Percentiles rank a stretch among this genome's conserved stretches.
phyloP scores from a whole-genome alignment of 2,888 invertebrate species.

The Agrochola lychnidis region DNA sequence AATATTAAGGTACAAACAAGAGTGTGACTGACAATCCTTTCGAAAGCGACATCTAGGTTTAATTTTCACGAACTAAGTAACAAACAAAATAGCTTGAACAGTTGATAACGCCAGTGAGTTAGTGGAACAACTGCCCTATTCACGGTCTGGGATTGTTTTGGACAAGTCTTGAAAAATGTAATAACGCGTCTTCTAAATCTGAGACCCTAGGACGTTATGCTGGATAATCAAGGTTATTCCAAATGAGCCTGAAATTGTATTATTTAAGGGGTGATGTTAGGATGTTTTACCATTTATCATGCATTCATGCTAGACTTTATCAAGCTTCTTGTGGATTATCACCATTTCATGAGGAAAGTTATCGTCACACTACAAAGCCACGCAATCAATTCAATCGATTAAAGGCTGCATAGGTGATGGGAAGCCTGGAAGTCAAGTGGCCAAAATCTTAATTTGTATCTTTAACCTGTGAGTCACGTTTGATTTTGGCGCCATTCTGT shows the following conservation, averaged over 20 bases:
- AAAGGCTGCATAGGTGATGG: too few species aligned
- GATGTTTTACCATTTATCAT: background rate
- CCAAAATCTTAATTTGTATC: background rate
- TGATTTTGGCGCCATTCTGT: slow-evolving; percentile 21
- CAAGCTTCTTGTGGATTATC: background rate
- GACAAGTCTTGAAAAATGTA: background rate
- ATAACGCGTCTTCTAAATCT: background rate
- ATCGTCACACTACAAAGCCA: background rate
- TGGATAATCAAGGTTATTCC: background rate
- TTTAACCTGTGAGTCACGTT: background rate
- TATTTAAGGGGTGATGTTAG: background rate
- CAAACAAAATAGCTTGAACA: background rate
- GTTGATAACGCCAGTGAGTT: slow-evolving; percentile 8
- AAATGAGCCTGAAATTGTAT: background rate
- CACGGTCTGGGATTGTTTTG: background rate
- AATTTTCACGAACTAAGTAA: slow-evolving; percentile 14
- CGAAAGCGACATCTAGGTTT: slow-evolving; percentile 44
- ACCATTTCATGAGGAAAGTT: background rate
- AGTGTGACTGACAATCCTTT: background rate
- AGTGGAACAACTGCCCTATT: slow-evolving; percentile 6
- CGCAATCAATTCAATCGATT: background rate
- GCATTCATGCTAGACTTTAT: background rate
- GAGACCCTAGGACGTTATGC: background rate
- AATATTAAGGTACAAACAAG: background rate
- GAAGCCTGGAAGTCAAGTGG: background rate